phyloP scores from a whole-genome alignment of 1,140 invertebrate species.

The Brachionus plicatilis region DNA sequence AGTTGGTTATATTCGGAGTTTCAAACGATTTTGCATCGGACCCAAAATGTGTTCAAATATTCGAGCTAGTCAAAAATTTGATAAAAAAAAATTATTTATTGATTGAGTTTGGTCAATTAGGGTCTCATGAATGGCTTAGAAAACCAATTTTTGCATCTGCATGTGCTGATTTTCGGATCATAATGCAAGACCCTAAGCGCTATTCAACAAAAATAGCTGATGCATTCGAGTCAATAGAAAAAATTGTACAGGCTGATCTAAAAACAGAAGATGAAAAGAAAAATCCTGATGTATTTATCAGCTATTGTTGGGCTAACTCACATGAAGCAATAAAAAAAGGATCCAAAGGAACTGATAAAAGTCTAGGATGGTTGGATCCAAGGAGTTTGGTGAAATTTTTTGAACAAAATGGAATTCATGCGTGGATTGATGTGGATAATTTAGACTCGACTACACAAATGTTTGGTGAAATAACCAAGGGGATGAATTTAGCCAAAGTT shows the following conservation, averaged over 20 bases:
- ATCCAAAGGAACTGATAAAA: conserved; percentile 37
- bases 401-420: conserved; percentile 46
- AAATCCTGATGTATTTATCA: conserved; percentile 46
- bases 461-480: not conserved
- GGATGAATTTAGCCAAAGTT: conserved; percentile 17
- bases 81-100: conserved; percentile 5
- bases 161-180: conserved; percentile 46
- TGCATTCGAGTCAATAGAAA: conserved; percentile 43
- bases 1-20: conserved; percentile 13
- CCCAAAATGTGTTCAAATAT: conserved; percentile 1
- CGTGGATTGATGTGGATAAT: conserved; percentile 48
- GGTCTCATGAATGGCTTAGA: not conserved
- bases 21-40: conserved; percentile 13
- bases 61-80: not conserved
- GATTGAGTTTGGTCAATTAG: not conserved
- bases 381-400: conserved; percentile 47
- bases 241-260: not conserved
- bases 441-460: not conserved
- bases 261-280: not conserved
- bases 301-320: conserved; percentile 52
- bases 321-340: conserved; percentile 46
- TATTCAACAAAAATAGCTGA: conserved; percentile 47
- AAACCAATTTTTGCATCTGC: conserved; percentile 15
- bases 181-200: conserved; percentile 47
- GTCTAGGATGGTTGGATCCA: conserved; percentile 47